These are phyloP conservation scores for Nerophis ophidion DNA, from an alignment of 2,113 vertebrate species.

Conservation along the genomic window DNA sequence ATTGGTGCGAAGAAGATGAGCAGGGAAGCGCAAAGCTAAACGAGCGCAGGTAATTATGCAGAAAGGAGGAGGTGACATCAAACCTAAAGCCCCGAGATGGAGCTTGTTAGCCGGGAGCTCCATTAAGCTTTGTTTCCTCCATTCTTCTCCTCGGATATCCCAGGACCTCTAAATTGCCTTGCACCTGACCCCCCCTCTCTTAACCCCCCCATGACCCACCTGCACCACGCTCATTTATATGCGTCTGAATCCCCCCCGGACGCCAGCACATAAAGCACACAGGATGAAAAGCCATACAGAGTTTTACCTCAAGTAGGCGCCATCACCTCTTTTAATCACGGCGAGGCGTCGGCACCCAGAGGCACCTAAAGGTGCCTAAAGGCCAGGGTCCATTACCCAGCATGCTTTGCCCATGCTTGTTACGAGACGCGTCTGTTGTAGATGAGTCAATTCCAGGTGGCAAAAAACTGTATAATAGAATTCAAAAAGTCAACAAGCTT, in stretches of 20 bases:
- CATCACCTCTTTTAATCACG: constrained; percentile 82
- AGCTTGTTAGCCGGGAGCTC: constrained; percentile 85
- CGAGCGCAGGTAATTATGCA: constrained; percentile 77
- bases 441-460: constrained; percentile 51
- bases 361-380: constrained; percentile 43
- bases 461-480: constrained; percentile 29
- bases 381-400: constrained; percentile 54
- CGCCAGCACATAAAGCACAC: constrained; percentile 77
- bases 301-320: constrained; percentile 84
- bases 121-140: constrained; percentile 54
- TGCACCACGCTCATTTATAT: constrained; percentile 80
- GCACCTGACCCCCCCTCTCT: constrained; percentile 46
- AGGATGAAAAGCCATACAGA: constrained; percentile 79
- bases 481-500: too few relatives aligned
- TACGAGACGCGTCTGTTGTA: constrained; percentile 31
- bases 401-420: neutral
- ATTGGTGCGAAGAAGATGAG: constrained; percentile 61
- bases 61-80: constrained; percentile 63
- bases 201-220: neutral
- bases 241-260: constrained; percentile 82
- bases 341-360: constrained; percentile 63
- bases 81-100: constrained; percentile 70
- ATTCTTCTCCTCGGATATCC: constrained; percentile 58
- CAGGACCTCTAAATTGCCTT: constrained; percentile 62
- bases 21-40: constrained; percentile 37